phyloP scores from a whole-genome alignment of 2,797 vertebrate species.

The Gobionotothen gibberifrons region DNA sequence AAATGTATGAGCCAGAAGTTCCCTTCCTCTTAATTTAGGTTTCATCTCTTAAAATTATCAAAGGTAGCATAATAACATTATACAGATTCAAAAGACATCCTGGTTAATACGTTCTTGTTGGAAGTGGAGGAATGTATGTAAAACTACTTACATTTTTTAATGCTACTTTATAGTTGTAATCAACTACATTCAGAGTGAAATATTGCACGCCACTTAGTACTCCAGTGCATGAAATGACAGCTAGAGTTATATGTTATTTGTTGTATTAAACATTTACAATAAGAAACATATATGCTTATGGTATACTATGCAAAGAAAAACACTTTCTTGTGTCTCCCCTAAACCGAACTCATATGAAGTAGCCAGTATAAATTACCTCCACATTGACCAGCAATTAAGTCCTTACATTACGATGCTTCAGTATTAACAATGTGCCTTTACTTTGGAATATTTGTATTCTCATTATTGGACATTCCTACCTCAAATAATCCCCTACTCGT shows the following conservation, averaged over 20 bases:
- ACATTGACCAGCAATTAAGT: background rate
- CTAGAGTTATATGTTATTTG: background rate
- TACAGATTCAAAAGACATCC: slow-evolving; percentile 6
- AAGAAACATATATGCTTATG: background rate
- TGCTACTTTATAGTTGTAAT: background rate
- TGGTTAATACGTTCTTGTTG: background rate
- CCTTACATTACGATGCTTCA: background rate
- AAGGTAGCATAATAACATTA: slow-evolving; percentile 21
- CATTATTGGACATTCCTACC: slow-evolving; percentile 9
- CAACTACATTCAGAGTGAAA: background rate
- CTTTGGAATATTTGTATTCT: background rate
- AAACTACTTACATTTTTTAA: background rate
- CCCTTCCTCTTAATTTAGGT: slow-evolving; percentile 37
- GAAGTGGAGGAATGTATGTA: background rate
- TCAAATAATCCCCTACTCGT: slow-evolving; percentile 4
- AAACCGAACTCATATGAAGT: background rate
- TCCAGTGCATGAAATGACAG: background rate
- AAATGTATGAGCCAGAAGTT: slow-evolving; percentile 65
- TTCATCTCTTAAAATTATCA: slow-evolving; percentile 25
- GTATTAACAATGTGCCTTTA: background rate
- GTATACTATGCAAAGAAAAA: background rate
- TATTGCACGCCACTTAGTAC: background rate
- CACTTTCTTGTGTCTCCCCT: background rate
- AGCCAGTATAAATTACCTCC: background rate
- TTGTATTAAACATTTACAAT: background rate